phyloP scores from a whole-genome alignment of 2,888 invertebrate species.

The Podabrus alpinus region DNA sequence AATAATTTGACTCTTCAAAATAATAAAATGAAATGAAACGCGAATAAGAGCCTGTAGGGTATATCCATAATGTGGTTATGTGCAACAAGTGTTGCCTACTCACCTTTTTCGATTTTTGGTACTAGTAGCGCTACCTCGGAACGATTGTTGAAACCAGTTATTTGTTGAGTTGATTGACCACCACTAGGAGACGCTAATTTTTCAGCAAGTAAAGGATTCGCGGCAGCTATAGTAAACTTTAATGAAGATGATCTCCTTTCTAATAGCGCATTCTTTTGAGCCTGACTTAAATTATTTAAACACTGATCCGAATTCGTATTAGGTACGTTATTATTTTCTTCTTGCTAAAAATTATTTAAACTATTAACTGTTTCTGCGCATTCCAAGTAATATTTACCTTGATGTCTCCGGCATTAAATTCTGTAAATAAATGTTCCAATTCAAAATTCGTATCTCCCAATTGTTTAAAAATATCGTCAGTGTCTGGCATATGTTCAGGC shows the following conservation, averaged over 20 bases:
- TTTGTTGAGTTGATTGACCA: constrained; percentile 43
- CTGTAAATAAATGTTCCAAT: constrained; percentile 81
- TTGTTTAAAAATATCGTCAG: constrained; percentile 81
- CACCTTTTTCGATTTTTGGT: constrained; percentile 56
- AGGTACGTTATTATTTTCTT: constrained; percentile 58
- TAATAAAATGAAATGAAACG: too few species aligned
- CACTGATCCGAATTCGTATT: constrained; percentile 36
- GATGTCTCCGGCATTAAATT: constrained; percentile 72
- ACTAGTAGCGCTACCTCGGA: constrained; percentile 53
- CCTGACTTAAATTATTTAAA: constrained; percentile 36
- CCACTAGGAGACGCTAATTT: constrained; percentile 65
- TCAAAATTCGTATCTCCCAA: constrained; percentile 85
- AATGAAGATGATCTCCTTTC: constrained; percentile 48
- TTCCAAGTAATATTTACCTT: constrained; percentile 59
- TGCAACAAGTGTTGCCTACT: constrained; percentile 27
- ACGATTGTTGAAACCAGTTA: constrained; percentile 27
- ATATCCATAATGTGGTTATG: background rate
- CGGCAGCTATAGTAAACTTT: constrained; percentile 79
- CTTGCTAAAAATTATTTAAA: constrained; percentile 51
- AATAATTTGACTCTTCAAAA: too few species aligned
- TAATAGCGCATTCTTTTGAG: constrained; percentile 47
- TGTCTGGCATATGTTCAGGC: constrained; percentile 56
- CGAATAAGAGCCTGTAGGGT: background rate
- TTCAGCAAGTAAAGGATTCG: constrained; percentile 86
- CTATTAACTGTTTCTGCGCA: background rate